Percentiles rank a stretch among this genome's conserved stretches.
These are phyloP conservation scores for Platanista minor DNA, from an alignment of 2,113 vertebrate species.

Conservation along the genomic window DNA sequence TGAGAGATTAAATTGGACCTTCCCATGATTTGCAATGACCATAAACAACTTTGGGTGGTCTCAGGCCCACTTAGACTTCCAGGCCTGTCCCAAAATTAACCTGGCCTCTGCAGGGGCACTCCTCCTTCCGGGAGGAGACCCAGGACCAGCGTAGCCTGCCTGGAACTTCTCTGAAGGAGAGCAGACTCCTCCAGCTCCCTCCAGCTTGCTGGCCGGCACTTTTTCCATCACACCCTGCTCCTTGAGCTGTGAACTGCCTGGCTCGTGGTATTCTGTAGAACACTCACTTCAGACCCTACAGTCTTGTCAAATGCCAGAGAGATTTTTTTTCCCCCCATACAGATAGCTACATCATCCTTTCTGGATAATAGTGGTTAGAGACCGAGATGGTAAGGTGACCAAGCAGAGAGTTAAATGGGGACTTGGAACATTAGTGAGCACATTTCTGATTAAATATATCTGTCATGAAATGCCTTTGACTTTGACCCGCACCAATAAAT, in stretches of 20 bases:
- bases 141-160: not conserved
- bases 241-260: not conserved
- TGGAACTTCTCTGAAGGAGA: not conserved
- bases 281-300: not conserved
- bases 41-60: not conserved
- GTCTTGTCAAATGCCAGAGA: not conserved
- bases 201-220: not conserved
- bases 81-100: not conserved
- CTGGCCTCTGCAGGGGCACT: not conserved
- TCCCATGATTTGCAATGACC: not conserved
- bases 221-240: not conserved
- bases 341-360: constrained; percentile 45
- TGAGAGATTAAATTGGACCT: not conserved
- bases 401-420: constrained; percentile 60
- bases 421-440: constrained; percentile 55
- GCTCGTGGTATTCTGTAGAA: not conserved
- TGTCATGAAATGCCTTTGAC: constrained; percentile 59
- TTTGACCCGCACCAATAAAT: constrained; percentile 49
- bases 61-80: not conserved
- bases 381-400: constrained; percentile 32
- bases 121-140: not conserved
- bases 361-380: constrained; percentile 37
- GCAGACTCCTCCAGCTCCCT: not conserved
- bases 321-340: not conserved
- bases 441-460: constrained; percentile 68